Evolutionary conservation across 2,797 vertebrate species (phyloP).

Genomic region (Notamacropus eugenii): DNA sequence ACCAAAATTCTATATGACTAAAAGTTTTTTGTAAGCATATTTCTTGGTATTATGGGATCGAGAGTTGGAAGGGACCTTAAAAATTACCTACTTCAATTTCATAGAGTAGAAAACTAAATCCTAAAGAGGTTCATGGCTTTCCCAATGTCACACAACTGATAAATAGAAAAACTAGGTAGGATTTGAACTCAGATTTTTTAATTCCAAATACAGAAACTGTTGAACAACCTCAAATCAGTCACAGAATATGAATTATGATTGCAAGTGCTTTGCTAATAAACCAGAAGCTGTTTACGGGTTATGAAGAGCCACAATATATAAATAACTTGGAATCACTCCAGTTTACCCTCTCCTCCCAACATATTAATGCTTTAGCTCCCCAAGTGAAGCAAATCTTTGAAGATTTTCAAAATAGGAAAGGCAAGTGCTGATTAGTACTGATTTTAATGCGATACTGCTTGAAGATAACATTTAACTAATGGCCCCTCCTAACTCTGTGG

Average conservation of each 20-base stretch:
- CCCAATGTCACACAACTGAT: background rate
- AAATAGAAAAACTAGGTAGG: background rate
- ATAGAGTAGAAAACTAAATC: background rate
- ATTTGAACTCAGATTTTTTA: background rate
- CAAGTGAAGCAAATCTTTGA: background rate
- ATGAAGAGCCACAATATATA: constrained; percentile 45
- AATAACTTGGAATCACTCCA: constrained; percentile 50
- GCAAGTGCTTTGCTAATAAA: constrained; percentile 43
- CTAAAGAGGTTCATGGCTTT: background rate
- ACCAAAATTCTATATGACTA: constrained; percentile 7
- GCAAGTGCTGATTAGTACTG: background rate
- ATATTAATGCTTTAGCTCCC: constrained; percentile 22
- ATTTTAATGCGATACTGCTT: background rate
- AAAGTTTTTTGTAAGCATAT: constrained; percentile 30
- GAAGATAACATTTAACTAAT: background rate
- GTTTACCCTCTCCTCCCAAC: constrained; percentile 15
- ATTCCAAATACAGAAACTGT: constrained; percentile 20
- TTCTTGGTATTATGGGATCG: background rate
- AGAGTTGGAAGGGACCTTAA: background rate
- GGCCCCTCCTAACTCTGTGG: background rate
- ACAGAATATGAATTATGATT: background rate
- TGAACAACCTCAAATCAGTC: constrained; percentile 21
- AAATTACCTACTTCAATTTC: background rate
- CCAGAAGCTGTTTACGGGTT: constrained; percentile 29
- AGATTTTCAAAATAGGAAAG: background rate